Conservation (phyloP, 2,888 invertebrate genomes). For the Plusia festucae region DNA sequence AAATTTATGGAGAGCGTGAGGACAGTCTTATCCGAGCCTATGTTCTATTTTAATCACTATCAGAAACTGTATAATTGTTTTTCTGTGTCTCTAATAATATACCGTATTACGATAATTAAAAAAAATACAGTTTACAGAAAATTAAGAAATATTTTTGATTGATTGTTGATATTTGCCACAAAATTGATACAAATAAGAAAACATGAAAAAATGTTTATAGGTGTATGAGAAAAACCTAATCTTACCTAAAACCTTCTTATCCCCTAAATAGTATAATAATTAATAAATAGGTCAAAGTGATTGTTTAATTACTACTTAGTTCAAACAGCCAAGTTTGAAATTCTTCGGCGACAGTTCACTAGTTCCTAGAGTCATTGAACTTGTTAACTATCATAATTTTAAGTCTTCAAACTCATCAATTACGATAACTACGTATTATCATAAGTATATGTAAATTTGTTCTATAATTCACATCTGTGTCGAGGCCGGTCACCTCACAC, state of each 20-base stretch:
- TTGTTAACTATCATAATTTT: not conserved
- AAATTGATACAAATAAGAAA: no score
- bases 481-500: constrained; percentile 25
- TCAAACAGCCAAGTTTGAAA: no score
- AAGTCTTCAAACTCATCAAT: not conserved
- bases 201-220: no score
- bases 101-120: not conserved
- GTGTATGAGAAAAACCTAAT: no score
- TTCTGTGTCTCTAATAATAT: not conserved
- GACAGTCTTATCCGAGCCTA: constrained; percentile 23
- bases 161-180: no score
- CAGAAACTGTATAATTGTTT: no score
- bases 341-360: not conserved
- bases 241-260: no score
- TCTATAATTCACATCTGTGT: constrained; percentile 34
- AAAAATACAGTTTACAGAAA: no score
- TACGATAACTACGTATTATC: not conserved
- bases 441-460: constrained; percentile 12
- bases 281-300: no score
- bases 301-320: no score
- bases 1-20: constrained; percentile 18
- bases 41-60: constrained; percentile 10
- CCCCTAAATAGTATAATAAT: no score
- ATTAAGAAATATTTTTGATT: no score
- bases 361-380: not conserved